These are phyloP conservation scores for Actias luna DNA, from an alignment of 2,888 invertebrate species.

Conservation along the genomic window DNA sequence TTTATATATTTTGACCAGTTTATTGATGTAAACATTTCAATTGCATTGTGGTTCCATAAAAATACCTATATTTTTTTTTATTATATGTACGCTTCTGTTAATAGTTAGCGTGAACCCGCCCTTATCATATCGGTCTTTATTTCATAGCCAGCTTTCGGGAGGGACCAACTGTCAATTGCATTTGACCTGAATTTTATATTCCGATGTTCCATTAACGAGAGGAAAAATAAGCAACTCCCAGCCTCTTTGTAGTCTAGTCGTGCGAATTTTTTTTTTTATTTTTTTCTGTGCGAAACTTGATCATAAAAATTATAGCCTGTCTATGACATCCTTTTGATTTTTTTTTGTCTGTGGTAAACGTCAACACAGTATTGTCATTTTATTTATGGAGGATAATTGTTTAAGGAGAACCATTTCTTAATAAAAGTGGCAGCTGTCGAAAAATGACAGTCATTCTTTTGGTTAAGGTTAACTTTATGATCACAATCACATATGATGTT, in stretches of 20 bases:
- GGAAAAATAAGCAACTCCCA: neutral
- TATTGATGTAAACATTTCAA: too few relatives aligned
- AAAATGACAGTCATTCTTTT: too few relatives aligned
- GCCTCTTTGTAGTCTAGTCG: neutral
- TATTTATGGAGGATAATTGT: too few relatives aligned
- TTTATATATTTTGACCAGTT: too few relatives aligned
- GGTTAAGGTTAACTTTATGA: too few relatives aligned
- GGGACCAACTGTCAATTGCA: constrained; percentile 18
- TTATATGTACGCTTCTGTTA: neutral
- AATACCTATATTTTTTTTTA: too few relatives aligned
- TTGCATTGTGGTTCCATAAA: too few relatives aligned
- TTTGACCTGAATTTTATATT: constrained; percentile 9
- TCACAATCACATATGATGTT: too few relatives aligned
- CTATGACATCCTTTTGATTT: neutral
- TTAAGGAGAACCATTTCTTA: too few relatives aligned
- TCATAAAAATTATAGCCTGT: neutral
- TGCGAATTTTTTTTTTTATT: neutral
- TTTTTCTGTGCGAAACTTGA: neutral
- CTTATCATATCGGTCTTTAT: neutral
- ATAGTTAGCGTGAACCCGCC: neutral
- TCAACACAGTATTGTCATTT: neutral
- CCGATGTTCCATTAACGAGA: neutral
- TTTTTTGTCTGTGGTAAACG: neutral
- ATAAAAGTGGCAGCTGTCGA: too few relatives aligned
- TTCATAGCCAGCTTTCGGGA: constrained; percentile 1